Percentiles rank a stretch among this genome's conserved stretches.
These are phyloP conservation scores for Acipenser ruthenus DNA, from an alignment of 2,797 vertebrate species.

Conservation along the genomic window DNA sequence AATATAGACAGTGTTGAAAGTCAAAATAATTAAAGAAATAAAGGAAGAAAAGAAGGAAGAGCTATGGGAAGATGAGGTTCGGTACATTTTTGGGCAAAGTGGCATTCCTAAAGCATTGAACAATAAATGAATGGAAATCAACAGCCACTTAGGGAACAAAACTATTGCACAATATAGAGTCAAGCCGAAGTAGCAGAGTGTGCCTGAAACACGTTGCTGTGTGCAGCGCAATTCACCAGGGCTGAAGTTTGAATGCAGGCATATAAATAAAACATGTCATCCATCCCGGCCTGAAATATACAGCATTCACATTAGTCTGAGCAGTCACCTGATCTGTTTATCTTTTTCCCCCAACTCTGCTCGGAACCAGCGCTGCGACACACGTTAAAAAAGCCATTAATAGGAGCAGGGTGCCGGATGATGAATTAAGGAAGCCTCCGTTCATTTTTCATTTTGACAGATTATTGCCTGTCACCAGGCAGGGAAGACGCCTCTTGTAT, in stretches of 20 bases:
- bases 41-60: too few relatives aligned
- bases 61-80: too few relatives aligned
- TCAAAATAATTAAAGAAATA: too few relatives aligned
- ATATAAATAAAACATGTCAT: conserved; percentile 26
- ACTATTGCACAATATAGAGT: neutral
- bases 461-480: conserved; percentile 62
- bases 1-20: too few relatives aligned
- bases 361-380: conserved; percentile 35
- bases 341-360: conserved; percentile 30
- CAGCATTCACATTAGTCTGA: conserved; percentile 22
- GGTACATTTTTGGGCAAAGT: too few relatives aligned
- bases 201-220: neutral
- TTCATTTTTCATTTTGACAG: conserved; percentile 80
- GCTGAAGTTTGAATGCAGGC: neutral
- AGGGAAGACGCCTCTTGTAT: conserved; percentile 50
- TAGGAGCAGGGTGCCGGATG: conserved; percentile 57
- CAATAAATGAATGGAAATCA: too few relatives aligned
- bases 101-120: too few relatives aligned
- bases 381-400: conserved; percentile 41
- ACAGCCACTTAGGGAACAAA: too few relatives aligned
- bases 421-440: conserved; percentile 65
- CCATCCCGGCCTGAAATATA: conserved; percentile 35
- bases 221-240: neutral
- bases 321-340: conserved; percentile 44
- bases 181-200: neutral